A percentile compares a stretch with the other conserved stretches of the same genome.
phyloP scores from a whole-genome alignment of 1,140 invertebrate species.

The Apis florea region DNA sequence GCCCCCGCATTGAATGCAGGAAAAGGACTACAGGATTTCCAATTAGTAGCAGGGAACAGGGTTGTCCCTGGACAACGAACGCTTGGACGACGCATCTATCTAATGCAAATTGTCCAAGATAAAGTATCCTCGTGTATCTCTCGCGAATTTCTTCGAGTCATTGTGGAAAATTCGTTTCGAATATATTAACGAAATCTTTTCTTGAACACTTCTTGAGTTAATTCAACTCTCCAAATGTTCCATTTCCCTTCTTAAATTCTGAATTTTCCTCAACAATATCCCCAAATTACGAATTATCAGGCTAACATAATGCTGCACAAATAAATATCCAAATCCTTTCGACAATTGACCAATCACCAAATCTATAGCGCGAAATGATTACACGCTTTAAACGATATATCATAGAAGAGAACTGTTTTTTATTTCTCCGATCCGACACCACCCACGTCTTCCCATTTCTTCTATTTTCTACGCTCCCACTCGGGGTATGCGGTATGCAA shows the following conservation, averaged over 20 bases:
- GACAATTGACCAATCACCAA: neutral
- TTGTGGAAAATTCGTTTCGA: neutral
- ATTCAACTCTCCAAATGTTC: too few relatives aligned
- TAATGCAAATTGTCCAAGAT: neutral
- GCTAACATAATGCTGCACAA: neutral
- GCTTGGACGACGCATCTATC: neutral
- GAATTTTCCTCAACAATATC: too few relatives aligned
- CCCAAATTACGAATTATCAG: too few relatives aligned
- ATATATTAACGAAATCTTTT: neutral
- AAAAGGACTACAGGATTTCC: neutral
- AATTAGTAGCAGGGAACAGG: constrained; percentile 25
- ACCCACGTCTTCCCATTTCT: neutral
- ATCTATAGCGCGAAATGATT: neutral
- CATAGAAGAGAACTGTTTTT: neutral
- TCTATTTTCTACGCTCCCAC: neutral
- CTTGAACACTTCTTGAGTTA: too few relatives aligned
- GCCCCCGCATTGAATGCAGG: too few relatives aligned
- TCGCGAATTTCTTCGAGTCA: neutral
- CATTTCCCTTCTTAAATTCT: too few relatives aligned
- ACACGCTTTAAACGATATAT: neutral
- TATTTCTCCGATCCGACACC: too few relatives aligned
- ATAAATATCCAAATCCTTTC: too few relatives aligned
- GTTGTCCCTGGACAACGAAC: neutral
- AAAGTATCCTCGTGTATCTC: too few relatives aligned
- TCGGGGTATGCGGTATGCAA: neutral